Evolutionary conservation across 2,888 invertebrate species (phyloP), one percentile per base, ranked within the genome.

Genomic region (Pandemis heparana): DNA sequence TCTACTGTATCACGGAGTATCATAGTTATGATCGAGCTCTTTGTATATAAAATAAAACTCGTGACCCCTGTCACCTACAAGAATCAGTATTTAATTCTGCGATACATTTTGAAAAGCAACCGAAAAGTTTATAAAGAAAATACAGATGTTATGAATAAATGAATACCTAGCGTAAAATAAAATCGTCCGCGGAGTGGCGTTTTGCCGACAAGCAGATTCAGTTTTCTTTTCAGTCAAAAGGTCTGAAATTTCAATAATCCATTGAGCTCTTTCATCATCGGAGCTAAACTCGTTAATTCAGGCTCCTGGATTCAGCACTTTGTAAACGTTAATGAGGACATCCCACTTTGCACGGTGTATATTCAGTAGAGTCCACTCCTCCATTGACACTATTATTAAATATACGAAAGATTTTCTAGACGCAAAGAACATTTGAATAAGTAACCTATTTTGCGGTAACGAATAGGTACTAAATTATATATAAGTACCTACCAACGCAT

Each of bases 251-350:
- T 66, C 71, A 66, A 66, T 71, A 48, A 61, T 66, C 60, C 60
- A 61, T 71, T 66, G 71, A 71, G 61, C 41, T 66, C 71, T 51
- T 60, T 71, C 71, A 65, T 48, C 46, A 23, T 59, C 39, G 48
- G 65, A 48, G 51, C 39, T 51, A 71, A 61, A 59, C 41, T 71
- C 71, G 64, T 71, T 65, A 65, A 71, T 66, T 66, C 66, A 60
- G 66, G 65, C 66, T 60, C 51, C 65, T 48, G 64, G n/a, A 60
- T 60, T 65, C 71, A 71, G 66, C 65, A 71, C 39, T 60, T 65
- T 71, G 59, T 65, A 51, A 71, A 66, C 60, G 71, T n/a, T 71
- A 66, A 61, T 71, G 61, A 66, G 60, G 65, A 66, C 51, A 60
- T 60, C 46, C 38, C 23, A 16, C 59, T 65, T 65, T 59, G 53